Conservation (phyloP, 1,140 invertebrate species). For the Heliconius hewitsoni region DNA sequence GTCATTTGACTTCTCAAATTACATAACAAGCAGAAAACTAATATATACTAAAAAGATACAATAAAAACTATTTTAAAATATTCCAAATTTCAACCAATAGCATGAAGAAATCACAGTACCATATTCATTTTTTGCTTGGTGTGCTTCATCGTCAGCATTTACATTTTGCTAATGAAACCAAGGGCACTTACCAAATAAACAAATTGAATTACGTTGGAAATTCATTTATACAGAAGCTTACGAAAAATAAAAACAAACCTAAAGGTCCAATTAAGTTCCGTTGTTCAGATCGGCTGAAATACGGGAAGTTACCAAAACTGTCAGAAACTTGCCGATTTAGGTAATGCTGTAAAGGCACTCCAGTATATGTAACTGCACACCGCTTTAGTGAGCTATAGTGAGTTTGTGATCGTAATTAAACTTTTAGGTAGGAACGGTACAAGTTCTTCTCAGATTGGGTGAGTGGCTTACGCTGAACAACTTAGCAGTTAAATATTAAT, state of each 20-base stretch:
- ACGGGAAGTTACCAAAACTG: conserved; percentile 30
- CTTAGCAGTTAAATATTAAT: neutral
- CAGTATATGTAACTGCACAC: conserved; percentile 22
- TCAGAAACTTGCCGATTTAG: conserved; percentile 31
- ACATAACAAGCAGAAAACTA: too few species aligned
- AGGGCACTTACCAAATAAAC: neutral
- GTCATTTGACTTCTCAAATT: too few species aligned
- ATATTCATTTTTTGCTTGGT: too few species aligned
- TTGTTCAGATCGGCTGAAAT: conserved; percentile 22
- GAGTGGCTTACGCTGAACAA: neutral
- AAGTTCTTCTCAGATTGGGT: conserved; percentile 8
- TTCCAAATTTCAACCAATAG: neutral
- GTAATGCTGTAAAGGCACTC: conserved; percentile 30
- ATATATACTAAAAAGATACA: neutral
- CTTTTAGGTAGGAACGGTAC: conserved; percentile 38
- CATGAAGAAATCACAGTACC: neutral
- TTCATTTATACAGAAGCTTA: neutral
- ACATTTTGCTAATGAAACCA: too few species aligned
- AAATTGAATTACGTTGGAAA: too few species aligned
- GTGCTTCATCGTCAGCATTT: neutral
- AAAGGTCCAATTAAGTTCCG: conserved; percentile 20
- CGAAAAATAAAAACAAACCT: neutral
- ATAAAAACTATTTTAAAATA: neutral
- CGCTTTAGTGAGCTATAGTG: conserved; percentile 28
- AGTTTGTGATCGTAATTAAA: conserved; percentile 43